These are phyloP conservation scores for Cheilosia grossa DNA, from an alignment of 2,888 invertebrate genomes.

Conservation along the genomic window DNA sequence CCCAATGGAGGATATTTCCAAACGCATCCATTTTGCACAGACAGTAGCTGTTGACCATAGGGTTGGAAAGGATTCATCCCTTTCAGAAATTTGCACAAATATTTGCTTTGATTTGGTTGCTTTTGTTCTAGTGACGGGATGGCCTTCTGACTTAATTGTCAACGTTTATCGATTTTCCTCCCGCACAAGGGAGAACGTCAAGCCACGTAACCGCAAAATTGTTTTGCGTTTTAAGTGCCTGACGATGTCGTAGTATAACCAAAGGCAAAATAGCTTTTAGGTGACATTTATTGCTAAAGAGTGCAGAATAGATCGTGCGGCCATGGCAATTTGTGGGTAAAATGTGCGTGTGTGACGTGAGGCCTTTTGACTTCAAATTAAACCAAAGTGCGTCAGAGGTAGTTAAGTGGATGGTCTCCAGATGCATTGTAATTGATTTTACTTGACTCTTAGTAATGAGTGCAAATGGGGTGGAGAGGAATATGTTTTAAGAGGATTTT, in stretches of 20 bases:
- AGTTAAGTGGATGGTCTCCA: neutral
- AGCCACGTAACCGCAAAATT: constrained; percentile 45
- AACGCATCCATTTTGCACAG: neutral
- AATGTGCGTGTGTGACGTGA: constrained; percentile 1
- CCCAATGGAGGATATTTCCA: neutral
- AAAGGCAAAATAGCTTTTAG: constrained; percentile 33
- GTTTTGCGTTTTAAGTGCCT: constrained; percentile 56
- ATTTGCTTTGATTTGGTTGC: constrained; percentile 25
- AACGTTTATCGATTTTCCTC: constrained; percentile 39
- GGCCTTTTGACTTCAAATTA: neutral
- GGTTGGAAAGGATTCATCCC: constrained; percentile 7
- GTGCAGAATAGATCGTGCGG: neutral
- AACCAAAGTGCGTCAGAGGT: constrained; percentile 1
- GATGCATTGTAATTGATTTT: neutral
- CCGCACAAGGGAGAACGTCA: constrained; percentile 7
- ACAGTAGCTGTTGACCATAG: neutral
- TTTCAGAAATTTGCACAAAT: constrained; percentile 3
- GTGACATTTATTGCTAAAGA: constrained; percentile 24
- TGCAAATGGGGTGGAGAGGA: neutral
- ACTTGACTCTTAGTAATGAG: neutral
- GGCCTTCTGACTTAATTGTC: neutral
- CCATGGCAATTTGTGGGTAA: neutral
- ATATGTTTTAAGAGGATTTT: too few relatives aligned
- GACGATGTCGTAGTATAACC: constrained; percentile 18
- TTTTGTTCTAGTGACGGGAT: neutral